Evolutionary conservation across 2,888 invertebrate genomes (phyloP).

Genomic region (Acanthopleura granulata): DNA sequence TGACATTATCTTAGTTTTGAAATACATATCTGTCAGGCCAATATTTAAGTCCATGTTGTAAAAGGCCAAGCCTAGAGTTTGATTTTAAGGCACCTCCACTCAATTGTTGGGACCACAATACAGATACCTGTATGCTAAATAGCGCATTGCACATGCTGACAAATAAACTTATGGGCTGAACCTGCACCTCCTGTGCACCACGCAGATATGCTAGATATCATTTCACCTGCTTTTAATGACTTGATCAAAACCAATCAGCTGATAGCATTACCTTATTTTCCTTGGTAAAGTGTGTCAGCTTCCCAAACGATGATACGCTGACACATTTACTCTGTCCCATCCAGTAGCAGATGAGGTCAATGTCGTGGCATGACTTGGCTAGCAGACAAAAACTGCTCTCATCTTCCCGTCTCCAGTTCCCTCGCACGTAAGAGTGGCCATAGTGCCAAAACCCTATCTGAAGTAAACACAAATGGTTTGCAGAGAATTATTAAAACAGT

Average conservation of each 20-base stretch:
- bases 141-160: too few relatives aligned
- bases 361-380: constrained; percentile 71
- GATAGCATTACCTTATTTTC: constrained; percentile 56
- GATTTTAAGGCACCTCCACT: too few relatives aligned
- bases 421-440: constrained; percentile 70
- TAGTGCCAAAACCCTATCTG: constrained; percentile 70
- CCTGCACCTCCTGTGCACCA: too few relatives aligned
- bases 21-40: too few relatives aligned
- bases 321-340: constrained; percentile 60
- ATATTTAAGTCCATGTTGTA: too few relatives aligned
- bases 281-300: constrained; percentile 64
- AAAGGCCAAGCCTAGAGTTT: too few relatives aligned
- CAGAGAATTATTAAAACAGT: neutral
- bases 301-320: constrained; percentile 66
- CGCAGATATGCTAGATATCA: too few relatives aligned
- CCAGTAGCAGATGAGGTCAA: constrained; percentile 70
- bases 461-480: neutral
- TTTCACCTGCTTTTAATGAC: too few relatives aligned
- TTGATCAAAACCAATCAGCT: neutral
- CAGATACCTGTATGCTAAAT: too few relatives aligned
- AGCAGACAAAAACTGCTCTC: constrained; percentile 68
- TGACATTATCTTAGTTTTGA: too few relatives aligned
- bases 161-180: too few relatives aligned
- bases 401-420: constrained; percentile 69
- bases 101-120: too few relatives aligned